A percentile compares a stretch with the other conserved stretches of the same genome.
These are phyloP conservation scores for Cenopis cana DNA, from an alignment of 2,888 invertebrate genomes.

Conservation along the genomic window DNA sequence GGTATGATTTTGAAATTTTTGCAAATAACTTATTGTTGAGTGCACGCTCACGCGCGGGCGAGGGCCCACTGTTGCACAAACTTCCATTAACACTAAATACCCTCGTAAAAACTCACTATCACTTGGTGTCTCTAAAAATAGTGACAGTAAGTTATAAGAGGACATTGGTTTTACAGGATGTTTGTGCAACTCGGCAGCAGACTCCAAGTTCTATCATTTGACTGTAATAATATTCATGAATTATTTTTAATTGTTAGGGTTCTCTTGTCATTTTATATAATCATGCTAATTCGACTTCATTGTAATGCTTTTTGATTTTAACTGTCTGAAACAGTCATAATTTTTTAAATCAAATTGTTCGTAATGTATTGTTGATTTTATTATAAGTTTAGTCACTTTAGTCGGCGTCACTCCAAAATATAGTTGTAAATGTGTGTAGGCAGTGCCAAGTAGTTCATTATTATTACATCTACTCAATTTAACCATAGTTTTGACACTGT, in stretches of 20 bases:
- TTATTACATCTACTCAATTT: too few species aligned
- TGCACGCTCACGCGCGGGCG: constrained; percentile 69
- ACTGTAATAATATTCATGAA: constrained; percentile 8
- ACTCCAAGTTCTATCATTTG: constrained; percentile 2
- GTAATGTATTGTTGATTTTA: constrained; percentile 24
- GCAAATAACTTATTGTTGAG: constrained; percentile 79
- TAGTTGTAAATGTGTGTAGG: background rate
- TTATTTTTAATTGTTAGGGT: constrained; percentile 1
- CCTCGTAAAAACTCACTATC: background rate
- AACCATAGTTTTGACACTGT: background rate
- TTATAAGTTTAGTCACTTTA: constrained; percentile 12
- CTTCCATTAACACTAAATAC: background rate
- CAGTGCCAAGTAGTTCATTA: background rate
- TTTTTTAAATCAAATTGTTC: constrained; percentile 9
- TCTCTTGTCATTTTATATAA: constrained; percentile 7
- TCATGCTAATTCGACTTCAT: constrained; percentile 9
- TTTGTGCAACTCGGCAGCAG: constrained; percentile 18
- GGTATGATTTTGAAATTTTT: constrained; percentile 81
- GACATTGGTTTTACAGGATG: constrained; percentile 3
- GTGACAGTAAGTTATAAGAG: background rate
- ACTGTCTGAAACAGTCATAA: background rate
- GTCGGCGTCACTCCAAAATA: constrained; percentile 17
- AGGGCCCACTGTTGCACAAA: constrained; percentile 17
- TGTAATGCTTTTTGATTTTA: constrained; percentile 18
- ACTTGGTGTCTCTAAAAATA: background rate